A percentile compares a stretch with the other conserved stretches of the same genome.
phyloP scores from a whole-genome alignment of 2,888 invertebrate species.

The Ganaspis brasiliensis region DNA sequence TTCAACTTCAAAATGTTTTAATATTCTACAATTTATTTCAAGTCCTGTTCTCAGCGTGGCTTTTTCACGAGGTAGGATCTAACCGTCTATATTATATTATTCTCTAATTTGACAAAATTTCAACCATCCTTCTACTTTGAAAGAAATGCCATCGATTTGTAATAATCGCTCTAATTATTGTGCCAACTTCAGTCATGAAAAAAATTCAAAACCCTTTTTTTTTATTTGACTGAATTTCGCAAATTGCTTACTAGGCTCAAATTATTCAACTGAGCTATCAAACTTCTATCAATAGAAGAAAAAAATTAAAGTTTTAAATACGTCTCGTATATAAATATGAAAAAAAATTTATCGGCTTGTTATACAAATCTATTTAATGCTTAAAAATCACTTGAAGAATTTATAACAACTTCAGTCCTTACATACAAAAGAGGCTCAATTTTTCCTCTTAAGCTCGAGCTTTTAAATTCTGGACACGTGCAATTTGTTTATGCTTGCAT shows the following conservation, averaged over 20 bases:
- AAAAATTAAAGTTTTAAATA: background rate
- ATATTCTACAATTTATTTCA: conserved; percentile 93
- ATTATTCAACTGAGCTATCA: background rate
- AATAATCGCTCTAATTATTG: background rate
- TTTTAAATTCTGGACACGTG: conserved; percentile 14
- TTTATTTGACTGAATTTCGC: background rate
- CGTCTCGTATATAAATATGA: background rate
- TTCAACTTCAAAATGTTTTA: conserved; percentile 89
- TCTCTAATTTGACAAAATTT: background rate
- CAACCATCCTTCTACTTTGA: background rate
- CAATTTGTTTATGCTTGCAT: conserved; percentile 28
- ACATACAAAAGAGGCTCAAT: background rate
- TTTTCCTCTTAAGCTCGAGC: background rate
- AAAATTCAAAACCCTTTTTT: background rate
- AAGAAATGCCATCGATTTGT: background rate
- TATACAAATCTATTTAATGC: conserved; percentile 11
- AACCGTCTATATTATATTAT: background rate
- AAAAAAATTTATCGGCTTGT: background rate
- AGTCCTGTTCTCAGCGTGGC: conserved; percentile 94
- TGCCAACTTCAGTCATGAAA: background rate
- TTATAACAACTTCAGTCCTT: background rate
- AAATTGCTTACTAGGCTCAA: background rate
- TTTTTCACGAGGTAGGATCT: conserved; percentile 92
- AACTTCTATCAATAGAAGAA: background rate
- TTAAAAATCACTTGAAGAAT: conserved; percentile 17